A percentile compares a stretch with the other conserved stretches of the same genome.
Conservation (phyloP, 2,797 vertebrate genomes). For the Pristis pectinata region DNA sequence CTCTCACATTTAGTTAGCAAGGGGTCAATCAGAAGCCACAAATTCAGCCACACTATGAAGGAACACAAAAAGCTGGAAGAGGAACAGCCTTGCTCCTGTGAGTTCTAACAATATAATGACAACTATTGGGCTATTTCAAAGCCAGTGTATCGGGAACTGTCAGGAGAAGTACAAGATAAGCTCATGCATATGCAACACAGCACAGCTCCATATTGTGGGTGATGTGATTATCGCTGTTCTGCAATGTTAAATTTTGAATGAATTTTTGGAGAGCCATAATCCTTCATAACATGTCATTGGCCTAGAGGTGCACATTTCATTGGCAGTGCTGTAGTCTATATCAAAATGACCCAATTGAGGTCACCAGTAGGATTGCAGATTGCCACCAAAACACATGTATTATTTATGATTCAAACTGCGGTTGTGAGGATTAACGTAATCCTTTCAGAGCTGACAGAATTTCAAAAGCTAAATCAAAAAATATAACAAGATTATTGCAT, state of each 20-base stretch:
- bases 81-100: too few relatives aligned
- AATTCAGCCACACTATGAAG: background rate
- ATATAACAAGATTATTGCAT: background rate
- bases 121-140: background rate
- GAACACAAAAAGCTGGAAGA: background rate
- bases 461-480: conserved; percentile 29
- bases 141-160: background rate
- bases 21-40: background rate
- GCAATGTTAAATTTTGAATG: conserved; percentile 16
- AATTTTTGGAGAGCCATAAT: conserved; percentile 14
- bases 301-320: background rate
- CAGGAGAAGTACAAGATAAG: background rate
- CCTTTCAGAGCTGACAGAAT: conserved; percentile 7
- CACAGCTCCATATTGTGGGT: background rate
- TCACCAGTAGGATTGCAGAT: conserved; percentile 12
- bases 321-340: background rate
- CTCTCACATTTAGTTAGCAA: background rate
- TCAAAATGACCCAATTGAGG: conserved; percentile 19
- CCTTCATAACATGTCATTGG: conserved; percentile 8
- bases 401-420: conserved; percentile 11
- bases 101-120: background rate
- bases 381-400: background rate
- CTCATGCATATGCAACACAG: conserved; percentile 16
- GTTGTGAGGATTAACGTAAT: conserved; percentile 16
- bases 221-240: background rate